Conservation (phyloP, 2,113 vertebrate species). For the Petrocephalus microphthalmus region DNA sequence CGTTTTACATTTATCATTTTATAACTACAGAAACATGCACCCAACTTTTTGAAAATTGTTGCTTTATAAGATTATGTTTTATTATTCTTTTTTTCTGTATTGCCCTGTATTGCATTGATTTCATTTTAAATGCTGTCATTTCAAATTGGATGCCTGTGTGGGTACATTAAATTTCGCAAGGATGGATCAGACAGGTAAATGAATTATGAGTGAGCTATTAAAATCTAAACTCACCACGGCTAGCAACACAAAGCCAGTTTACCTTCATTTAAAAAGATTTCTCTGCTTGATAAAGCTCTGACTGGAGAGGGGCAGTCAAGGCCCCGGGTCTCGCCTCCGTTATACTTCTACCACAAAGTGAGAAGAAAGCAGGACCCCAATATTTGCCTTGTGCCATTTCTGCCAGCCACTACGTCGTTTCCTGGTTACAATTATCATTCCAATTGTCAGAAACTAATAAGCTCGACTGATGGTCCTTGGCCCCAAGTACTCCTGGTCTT, state of each 20-base stretch:
- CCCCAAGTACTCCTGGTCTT: neutral
- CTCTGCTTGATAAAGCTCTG: neutral
- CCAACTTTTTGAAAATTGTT: neutral
- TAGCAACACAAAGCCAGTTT: neutral
- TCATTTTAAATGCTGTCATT: neutral
- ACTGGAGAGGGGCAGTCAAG: neutral
- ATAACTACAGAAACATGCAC: neutral
- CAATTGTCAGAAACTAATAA: conserved; percentile 5
- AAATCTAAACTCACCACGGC: neutral
- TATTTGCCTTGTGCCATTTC: conserved; percentile 23
- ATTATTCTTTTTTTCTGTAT: neutral
- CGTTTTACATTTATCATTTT: neutral
- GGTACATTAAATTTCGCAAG: neutral
- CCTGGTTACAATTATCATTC: conserved; percentile 25
- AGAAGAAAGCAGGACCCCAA: conserved; percentile 6
- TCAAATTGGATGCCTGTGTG: neutral
- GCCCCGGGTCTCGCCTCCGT: conserved; percentile 7
- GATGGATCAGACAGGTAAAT: neutral
- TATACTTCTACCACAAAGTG: neutral
- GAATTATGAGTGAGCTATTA: neutral
- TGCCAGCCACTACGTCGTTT: neutral
- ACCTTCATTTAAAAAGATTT: neutral
- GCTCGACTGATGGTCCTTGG: conserved; percentile 17
- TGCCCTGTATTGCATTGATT: neutral
- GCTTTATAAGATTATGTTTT: neutral